phyloP scores from a whole-genome alignment of 2,888 invertebrate species.

The Aethes cnicana region DNA sequence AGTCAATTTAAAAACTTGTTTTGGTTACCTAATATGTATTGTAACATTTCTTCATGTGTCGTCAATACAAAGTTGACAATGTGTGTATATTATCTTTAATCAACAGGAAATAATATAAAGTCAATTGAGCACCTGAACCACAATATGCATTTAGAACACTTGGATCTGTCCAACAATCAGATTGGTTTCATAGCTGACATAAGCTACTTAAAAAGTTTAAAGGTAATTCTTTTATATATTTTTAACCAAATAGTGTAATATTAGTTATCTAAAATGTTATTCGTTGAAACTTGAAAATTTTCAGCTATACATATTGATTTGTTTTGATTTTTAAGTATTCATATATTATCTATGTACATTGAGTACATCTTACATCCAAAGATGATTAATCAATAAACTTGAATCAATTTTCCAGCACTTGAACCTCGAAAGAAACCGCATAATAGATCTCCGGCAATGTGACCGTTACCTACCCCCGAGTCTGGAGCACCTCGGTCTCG shows the following conservation, averaged over 20 bases:
- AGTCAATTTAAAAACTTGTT: too few relatives aligned
- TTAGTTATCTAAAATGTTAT: too few relatives aligned
- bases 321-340: too few relatives aligned
- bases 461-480: conserved; percentile 91
- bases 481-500: conserved; percentile 88
- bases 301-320: too few relatives aligned
- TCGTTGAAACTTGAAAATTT: too few relatives aligned
- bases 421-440: conserved; percentile 92
- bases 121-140: conserved; percentile 94
- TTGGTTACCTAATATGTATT: too few relatives aligned
- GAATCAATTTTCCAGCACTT: conserved; percentile 85
- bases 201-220: conserved; percentile 90
- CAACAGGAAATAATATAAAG: conserved; percentile 95
- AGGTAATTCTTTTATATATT: conserved; percentile 78
- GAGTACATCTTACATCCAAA: too few relatives aligned
- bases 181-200: conserved; percentile 93
- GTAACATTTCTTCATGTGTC: not conserved
- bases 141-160: conserved; percentile 89
- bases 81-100: conserved; percentile 34
- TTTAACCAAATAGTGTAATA: not conserved
- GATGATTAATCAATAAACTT: too few relatives aligned
- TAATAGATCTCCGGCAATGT: conserved; percentile 90
- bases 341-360: too few relatives aligned
- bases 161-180: conserved; percentile 95
- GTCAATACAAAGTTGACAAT: not conserved